Evolutionary conservation across 2,797 vertebrate genomes (phyloP), one percentile per base, ranked within the genome.

Genomic region (Anolis apletophallus): DNA sequence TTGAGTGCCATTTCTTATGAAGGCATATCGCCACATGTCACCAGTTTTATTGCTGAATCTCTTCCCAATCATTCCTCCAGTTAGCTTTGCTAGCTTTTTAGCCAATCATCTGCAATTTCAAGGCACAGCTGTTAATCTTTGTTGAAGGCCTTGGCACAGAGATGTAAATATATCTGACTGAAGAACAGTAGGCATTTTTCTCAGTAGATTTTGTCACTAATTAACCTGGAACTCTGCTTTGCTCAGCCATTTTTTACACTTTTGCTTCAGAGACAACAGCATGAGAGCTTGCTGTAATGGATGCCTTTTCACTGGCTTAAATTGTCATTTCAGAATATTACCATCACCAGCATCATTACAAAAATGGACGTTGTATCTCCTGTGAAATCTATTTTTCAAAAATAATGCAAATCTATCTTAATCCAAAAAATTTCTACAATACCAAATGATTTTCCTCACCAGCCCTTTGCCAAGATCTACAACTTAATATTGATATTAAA

Each of bases 131-230:
- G n/a, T 50, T 80, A 80, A 80, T 50, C 79, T 67, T 26, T 68
- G 79, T 46, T 68, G 79, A 80, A 80, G 61, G 40, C 17, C 40
- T 46, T 73, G 72, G 36, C 26, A 4, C 40, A 72, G 34, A 73
- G 72, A 73, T 73, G 72, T 73, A 73, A 73, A 73, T 46, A 73
- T 73, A 73, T 73, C 40, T 73, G 72, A 73, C 72, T 23, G 46
- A 26, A 73, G 72, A 36, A 46, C 72, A 73, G 19, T 46, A 73
- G 72, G 40, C 34, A 11, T 19, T 36, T 40, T 46, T 21, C 29
- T 67, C 79, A 80, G 29, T 19, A 16, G 46, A 80, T 46, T 26
- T 17, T 80, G 79, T 80, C 61, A 80, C 61, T 68, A 46, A 80
- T 80, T 80, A 68, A 80, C 40, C 40, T 80, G 57, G 79, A 80